Percentiles rank a stretch among this genome's conserved stretches.
phyloP scores from a whole-genome alignment of 2,888 invertebrate genomes.

The Netelia inedita region DNA sequence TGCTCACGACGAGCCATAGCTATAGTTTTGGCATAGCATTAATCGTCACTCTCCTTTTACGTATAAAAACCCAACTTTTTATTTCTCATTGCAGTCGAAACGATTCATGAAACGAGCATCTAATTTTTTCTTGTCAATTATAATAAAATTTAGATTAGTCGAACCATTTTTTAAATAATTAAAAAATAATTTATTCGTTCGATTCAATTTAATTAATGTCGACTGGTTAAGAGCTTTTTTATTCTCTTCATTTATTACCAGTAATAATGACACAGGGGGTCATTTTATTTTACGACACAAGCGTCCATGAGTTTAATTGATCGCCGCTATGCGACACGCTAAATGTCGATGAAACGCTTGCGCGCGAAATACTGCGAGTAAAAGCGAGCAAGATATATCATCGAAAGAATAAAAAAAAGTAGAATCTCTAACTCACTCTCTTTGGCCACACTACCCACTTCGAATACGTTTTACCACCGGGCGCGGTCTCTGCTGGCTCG shows the following conservation, averaged over 20 bases:
- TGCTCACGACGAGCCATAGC: conserved; percentile 15
- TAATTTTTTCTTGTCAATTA: too few relatives aligned
- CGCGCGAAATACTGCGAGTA: conserved; percentile 21
- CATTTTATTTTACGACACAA: not conserved
- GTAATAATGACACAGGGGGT: not conserved
- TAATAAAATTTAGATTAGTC: too few relatives aligned
- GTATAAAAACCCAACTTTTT: not conserved
- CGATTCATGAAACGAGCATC: too few relatives aligned
- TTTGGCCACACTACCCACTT: conserved; percentile 57
- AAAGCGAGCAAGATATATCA: conserved; percentile 54
- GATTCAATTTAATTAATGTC: not conserved
- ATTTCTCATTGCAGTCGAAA: not conserved
- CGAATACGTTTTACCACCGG: conserved; percentile 56
- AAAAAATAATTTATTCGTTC: not conserved
- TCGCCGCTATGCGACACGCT: not conserved
- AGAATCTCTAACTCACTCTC: conserved; percentile 66
- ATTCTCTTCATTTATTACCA: not conserved
- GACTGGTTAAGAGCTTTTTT: not conserved
- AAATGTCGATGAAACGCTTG: conserved; percentile 45
- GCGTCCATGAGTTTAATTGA: not conserved
- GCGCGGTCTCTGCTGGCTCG: conserved; percentile 32
- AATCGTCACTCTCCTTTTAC: conserved; percentile 12
- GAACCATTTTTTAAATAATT: too few relatives aligned
- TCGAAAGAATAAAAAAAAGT: conserved; percentile 76
- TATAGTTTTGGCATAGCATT: conserved; percentile 14